These are phyloP conservation scores for Lepidotrigona ventralis DNA, from an alignment of 1,140 invertebrate species.

Conservation along the genomic window DNA sequence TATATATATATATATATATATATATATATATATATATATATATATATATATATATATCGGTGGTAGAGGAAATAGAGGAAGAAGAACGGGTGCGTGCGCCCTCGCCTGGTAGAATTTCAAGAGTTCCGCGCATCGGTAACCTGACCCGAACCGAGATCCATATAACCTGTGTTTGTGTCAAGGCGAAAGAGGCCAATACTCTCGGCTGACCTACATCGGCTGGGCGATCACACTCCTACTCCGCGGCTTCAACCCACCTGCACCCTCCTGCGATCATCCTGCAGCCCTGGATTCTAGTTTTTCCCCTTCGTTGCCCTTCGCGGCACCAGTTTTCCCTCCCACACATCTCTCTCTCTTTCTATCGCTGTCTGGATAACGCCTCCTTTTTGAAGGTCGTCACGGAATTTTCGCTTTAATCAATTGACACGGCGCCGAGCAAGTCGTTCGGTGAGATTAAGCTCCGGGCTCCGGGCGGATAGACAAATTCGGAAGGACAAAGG, in stretches of 20 bases:
- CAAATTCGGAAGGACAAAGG: not conserved
- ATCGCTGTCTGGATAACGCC: not conserved
- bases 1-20: no score
- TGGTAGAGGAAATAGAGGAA: not conserved
- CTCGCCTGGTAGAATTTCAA: conserved; percentile 52
- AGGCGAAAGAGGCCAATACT: conserved; percentile 73
- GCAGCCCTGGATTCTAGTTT: conserved; percentile 10
- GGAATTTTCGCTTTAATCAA: not conserved
- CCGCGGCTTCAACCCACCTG: conserved; percentile 41
- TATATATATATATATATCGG: no score
- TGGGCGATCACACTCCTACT: conserved; percentile 61
- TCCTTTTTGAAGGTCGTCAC: not conserved
- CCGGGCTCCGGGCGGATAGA: not conserved
- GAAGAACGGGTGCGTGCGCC: not conserved
- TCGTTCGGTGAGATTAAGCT: not conserved
- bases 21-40: no score
- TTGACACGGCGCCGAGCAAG: not conserved
- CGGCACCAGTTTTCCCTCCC: not conserved
- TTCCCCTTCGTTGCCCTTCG: no score
- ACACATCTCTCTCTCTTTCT: no score
- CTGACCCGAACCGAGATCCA: conserved; percentile 62
- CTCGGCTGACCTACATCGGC: conserved; percentile 73
- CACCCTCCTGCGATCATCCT: conserved; percentile 19
- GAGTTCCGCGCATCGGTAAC: conserved; percentile 57
- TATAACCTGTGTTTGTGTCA: conserved; percentile 75